Percentiles rank a stretch among this genome's conserved stretches.
phyloP scores from a whole-genome alignment of 2,888 invertebrate species.

The Mechanitis mazaeus region DNA sequence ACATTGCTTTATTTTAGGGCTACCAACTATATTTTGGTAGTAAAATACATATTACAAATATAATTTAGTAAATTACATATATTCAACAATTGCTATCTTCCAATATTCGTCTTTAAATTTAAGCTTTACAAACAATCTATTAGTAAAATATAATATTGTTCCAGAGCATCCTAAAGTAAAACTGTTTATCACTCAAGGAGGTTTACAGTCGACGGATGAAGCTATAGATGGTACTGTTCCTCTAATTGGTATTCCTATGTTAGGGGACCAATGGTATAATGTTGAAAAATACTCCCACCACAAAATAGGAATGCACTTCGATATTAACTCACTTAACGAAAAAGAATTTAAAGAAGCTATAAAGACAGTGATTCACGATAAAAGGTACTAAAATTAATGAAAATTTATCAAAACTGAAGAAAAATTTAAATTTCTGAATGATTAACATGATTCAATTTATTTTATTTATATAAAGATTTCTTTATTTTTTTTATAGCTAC shows the following conservation, averaged over 20 bases:
- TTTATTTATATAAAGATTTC: not conserved
- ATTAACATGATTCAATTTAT: not conserved
- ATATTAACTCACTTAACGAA: conserved; percentile 38
- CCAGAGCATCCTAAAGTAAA: conserved; percentile 60
- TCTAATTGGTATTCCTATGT: conserved; percentile 52
- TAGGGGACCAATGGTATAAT: conserved; percentile 56
- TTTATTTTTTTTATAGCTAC: conserved; percentile 27
- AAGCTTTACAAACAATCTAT: not conserved
- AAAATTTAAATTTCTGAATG: not conserved
- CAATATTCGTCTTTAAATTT: not conserved
- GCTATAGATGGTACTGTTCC: conserved; percentile 54
- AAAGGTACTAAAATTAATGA: conserved; percentile 31
- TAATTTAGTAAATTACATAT: too few relatives aligned
- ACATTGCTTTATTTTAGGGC: too few relatives aligned
- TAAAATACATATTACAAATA: too few relatives aligned
- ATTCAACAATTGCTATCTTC: not conserved
- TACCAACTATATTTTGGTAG: too few relatives aligned
- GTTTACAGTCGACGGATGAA: conserved; percentile 60
- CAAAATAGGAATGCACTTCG: conserved; percentile 44
- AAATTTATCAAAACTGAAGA: not conserved
- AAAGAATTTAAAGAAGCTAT: conserved; percentile 37
- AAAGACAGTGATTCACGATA: conserved; percentile 32
- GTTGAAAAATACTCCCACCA: conserved; percentile 40
- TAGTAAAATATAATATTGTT: conserved; percentile 17
- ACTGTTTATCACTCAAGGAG: conserved; percentile 56